Conservation (phyloP, 1,140 invertebrate species). For the Yoshiicerus persimilis region DNA sequence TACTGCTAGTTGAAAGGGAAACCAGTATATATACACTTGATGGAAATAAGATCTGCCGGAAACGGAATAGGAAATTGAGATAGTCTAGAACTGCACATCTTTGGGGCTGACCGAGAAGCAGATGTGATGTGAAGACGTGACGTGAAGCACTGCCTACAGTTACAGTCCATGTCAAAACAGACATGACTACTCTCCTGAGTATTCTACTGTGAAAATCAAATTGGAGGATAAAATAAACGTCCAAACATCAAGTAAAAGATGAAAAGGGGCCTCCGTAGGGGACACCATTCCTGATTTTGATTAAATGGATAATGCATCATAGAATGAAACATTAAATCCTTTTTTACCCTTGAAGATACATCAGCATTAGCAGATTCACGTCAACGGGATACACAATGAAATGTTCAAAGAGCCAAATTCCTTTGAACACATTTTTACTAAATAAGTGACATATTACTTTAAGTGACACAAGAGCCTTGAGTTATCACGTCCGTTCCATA, state of each 20-base stretch:
- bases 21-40: background rate
- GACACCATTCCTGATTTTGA: background rate
- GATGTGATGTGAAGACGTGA: background rate
- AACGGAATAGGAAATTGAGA: background rate
- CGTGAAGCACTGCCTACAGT: background rate
- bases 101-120: background rate
- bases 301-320: background rate
- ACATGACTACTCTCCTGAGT: background rate
- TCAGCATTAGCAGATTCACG: too few relatives aligned
- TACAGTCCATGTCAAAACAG: background rate
- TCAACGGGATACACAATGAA: too few relatives aligned
- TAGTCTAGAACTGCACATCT: background rate
- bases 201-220: background rate
- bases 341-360: background rate
- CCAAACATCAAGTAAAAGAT: background rate
- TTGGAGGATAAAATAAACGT: background rate
- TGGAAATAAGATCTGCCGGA: background rate
- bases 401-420: too few relatives aligned
- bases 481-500: too few relatives aligned
- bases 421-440: too few relatives aligned
- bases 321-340: background rate
- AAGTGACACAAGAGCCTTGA: too few relatives aligned
- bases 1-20: background rate
- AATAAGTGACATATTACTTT: too few relatives aligned
- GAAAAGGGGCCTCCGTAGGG: background rate